A percentile compares a stretch with the other conserved stretches of the same genome.
Evolutionary conservation across 2,113 vertebrate genomes (phyloP).

Genomic region (Nycticorax nycticorax): DNA sequence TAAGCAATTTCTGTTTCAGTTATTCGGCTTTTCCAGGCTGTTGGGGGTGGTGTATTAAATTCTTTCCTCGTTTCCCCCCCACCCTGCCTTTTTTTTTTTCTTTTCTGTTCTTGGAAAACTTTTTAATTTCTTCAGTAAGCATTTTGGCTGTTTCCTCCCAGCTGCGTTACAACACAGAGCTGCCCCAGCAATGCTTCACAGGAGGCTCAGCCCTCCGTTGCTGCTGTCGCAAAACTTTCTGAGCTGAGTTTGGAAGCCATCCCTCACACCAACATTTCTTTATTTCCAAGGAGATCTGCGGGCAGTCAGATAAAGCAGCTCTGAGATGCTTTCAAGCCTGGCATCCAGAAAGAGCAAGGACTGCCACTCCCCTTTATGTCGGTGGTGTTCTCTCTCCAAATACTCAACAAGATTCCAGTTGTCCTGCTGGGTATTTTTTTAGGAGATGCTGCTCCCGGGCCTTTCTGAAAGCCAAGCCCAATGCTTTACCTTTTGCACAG

Average conservation of each 20-base stretch:
- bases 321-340: not conserved
- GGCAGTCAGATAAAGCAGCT: not conserved
- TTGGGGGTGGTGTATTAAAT: not conserved
- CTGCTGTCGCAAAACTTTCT: not conserved
- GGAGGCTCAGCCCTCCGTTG: not conserved
- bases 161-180: not conserved
- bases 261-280: not conserved
- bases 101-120: not conserved
- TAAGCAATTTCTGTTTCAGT: conserved; percentile 46
- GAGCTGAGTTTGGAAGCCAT: not conserved
- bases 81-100: no score
- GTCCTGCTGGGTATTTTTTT: not conserved
- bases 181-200: not conserved
- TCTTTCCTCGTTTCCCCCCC: not conserved
- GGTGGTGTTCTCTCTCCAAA: not conserved
- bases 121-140: not conserved
- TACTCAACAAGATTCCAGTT: not conserved
- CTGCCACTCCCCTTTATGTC: not conserved
- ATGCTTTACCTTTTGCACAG: not conserved
- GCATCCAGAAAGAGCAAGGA: not conserved
- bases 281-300: not conserved
- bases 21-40: conserved; percentile 37
- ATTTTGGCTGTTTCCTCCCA: conserved; percentile 15
- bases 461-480: not conserved
- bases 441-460: fast-evolving